A percentile compares a stretch with the other conserved stretches of the same genome.
phyloP scores from a whole-genome alignment of 2,888 invertebrate genomes.

The Archips crataeganus region DNA sequence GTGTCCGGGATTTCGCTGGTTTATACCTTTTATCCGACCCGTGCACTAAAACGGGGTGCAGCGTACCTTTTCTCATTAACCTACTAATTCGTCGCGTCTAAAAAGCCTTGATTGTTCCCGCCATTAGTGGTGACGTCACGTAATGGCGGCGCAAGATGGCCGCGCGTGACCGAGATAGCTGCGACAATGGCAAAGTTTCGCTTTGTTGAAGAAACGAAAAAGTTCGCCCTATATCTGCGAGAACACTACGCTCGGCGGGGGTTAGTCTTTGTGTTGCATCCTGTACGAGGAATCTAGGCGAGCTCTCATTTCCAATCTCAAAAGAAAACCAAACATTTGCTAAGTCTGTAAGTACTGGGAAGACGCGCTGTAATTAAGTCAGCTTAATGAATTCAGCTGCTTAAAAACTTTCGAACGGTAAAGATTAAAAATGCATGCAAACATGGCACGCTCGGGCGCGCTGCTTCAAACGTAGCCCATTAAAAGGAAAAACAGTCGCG shows the following conservation, averaged over 20 bases:
- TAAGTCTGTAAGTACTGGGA: background rate
- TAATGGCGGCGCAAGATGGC: conserved; percentile 44
- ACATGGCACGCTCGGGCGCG: conserved; percentile 14
- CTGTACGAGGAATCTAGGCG: background rate
- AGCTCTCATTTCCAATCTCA: conserved; percentile 4
- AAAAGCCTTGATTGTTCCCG: conserved; percentile 43
- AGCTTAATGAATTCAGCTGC: conserved; percentile 4
- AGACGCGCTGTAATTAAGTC: background rate
- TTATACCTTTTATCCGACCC: conserved; percentile 3
- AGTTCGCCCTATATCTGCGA: conserved; percentile 31
- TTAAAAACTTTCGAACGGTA: conserved; percentile 1
- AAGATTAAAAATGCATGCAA: conserved; percentile 22
- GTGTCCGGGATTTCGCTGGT: conserved; percentile 18
- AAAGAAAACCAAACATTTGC: background rate
- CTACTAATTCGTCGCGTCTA: conserved; percentile 27
- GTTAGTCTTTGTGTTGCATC: background rate
- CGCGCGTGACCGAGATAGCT: conserved; percentile 38
- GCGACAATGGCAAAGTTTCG: conserved; percentile 48
- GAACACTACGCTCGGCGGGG: conserved; percentile 11
- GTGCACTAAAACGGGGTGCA: background rate
- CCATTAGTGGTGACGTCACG: conserved; percentile 48
- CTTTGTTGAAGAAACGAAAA: conserved; percentile 44
- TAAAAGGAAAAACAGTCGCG: conserved; percentile 31
- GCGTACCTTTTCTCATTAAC: conserved; percentile 32
- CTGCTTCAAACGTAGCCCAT: conserved; percentile 17